Evolutionary conservation across 2,113 vertebrate species (phyloP), one percentile per base, ranked within the genome.

Genomic region (Bombycilla garrulus): DNA sequence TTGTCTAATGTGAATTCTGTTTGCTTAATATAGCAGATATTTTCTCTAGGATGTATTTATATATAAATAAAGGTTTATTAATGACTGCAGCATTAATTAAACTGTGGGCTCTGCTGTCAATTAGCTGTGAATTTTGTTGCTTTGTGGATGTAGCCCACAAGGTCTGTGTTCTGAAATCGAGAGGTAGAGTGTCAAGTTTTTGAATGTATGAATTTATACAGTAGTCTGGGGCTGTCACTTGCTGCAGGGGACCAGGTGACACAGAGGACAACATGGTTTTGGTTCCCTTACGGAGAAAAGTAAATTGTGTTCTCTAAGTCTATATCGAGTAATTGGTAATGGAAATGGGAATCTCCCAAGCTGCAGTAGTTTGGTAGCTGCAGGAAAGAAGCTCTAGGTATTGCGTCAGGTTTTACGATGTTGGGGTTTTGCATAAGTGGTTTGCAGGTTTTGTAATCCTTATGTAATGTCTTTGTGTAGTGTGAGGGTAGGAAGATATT

Each of bases 1-100:
- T 90, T 60, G 78, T 66, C 45, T 96, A 60, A 93, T 94, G 56
- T 89, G 86, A 95, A 91, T 97, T 96, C 79, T 23, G n/a, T 90
- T 96, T 82, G 36, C 91, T 89, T 96, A 86, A 86, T 81, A 42
- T 35, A 81, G 92, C 67, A 57, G 74, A 71, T 85, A 85, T 76
- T 65, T 93, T 60, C 47, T 38, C 60, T 81, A n/a, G 69, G 4
- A 2, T 22, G 22, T 94, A 73, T 94, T 91, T 93, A 71, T 79
- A 10, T 74, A 81, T 74, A 97, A 96, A 89, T 93, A 77, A 95
- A 92, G 57, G 24, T 62, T 84, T 86, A 86, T 85, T 90, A 69
- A 77, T 42, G 66, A 48, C 33, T 93, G 8, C 19, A 82, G 24
- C 0, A 4, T 77, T 92, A 85, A 93, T 94, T 92, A 66, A 90